Evolutionary conservation across 2,888 invertebrate genomes (phyloP).

Genomic region (Brachyptera putata): DNA sequence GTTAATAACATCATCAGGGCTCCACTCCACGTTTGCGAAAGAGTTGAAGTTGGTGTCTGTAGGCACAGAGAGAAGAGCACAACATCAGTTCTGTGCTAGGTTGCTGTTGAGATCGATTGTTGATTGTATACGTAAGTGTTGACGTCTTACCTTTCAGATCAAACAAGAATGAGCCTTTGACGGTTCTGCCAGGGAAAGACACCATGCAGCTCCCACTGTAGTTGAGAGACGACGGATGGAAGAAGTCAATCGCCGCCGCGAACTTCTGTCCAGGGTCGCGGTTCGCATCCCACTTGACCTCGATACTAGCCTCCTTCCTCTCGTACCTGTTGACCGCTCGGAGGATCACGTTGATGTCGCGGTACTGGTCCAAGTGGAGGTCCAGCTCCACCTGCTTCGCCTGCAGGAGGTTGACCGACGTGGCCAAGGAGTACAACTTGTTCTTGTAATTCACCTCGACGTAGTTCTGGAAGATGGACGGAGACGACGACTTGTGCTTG

Average conservation of each 20-base stretch:
- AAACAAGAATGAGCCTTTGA: constrained; percentile 64
- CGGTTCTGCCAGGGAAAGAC: constrained; percentile 70
- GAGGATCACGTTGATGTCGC: constrained; percentile 68
- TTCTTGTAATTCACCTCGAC: constrained; percentile 63
- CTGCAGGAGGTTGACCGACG: constrained; percentile 61
- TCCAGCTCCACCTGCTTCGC: constrained; percentile 64
- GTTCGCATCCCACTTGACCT: constrained; percentile 83
- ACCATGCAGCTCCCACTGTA: constrained; percentile 60
- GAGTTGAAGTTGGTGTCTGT: constrained; percentile 38
- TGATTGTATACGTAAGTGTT: too few relatives aligned
- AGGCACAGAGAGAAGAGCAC: too few relatives aligned
- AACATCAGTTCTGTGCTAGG: too few relatives aligned
- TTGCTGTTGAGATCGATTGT: too few relatives aligned
- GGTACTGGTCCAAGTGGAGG: constrained; percentile 72
- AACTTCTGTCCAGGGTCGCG: constrained; percentile 73
- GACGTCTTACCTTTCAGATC: constrained; percentile 51
- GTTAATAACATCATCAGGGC: constrained; percentile 57
- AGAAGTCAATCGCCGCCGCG: constrained; percentile 57
- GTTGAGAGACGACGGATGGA: constrained; percentile 56
- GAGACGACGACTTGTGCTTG: constrained; percentile 57
- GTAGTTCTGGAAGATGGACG: constrained; percentile 59
- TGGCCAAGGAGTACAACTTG: constrained; percentile 62
- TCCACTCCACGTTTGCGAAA: constrained; percentile 55
- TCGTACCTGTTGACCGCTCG: constrained; percentile 56
- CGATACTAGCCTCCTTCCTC: constrained; percentile 63